Conservation (phyloP, 2,113 vertebrate genomes). For the Cinclus mexicanus region DNA sequence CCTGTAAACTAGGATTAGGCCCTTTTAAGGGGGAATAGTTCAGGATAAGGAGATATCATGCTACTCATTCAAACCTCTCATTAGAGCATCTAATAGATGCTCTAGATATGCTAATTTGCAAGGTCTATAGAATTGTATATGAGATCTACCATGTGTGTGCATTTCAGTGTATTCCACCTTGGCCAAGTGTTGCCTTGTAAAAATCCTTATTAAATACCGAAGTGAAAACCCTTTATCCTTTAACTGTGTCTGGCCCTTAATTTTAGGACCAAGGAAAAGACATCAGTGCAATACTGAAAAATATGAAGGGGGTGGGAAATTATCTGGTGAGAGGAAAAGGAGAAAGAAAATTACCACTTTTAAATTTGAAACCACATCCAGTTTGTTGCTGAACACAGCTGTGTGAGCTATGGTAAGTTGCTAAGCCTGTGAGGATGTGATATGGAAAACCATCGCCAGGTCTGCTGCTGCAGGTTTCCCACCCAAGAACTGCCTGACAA, state of each 20-base stretch:
- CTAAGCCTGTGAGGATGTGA: neutral
- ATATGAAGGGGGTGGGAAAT: neutral
- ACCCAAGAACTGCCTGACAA: neutral
- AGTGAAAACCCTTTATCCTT: neutral
- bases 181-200: neutral
- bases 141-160: rapidly evolving
- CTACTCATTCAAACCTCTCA: neutral
- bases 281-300: neutral
- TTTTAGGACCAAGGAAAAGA: neutral
- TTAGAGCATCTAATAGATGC: neutral
- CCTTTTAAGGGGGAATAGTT: too few relatives aligned
- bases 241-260: neutral
- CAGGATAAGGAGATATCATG: neutral
- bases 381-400: neutral
- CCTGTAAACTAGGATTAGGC: neutral
- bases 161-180: neutral
- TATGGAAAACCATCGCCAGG: neutral
- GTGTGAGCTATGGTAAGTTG: neutral
- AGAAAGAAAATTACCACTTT: neutral
- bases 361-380: neutral
- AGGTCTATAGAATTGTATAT: neutral
- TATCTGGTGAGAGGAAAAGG: neutral
- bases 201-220: neutral
- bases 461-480: neutral
- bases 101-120: neutral